These are phyloP conservation scores for Proteles cristata DNA, from an alignment of 2,113 vertebrate species.

Conservation along the genomic window DNA sequence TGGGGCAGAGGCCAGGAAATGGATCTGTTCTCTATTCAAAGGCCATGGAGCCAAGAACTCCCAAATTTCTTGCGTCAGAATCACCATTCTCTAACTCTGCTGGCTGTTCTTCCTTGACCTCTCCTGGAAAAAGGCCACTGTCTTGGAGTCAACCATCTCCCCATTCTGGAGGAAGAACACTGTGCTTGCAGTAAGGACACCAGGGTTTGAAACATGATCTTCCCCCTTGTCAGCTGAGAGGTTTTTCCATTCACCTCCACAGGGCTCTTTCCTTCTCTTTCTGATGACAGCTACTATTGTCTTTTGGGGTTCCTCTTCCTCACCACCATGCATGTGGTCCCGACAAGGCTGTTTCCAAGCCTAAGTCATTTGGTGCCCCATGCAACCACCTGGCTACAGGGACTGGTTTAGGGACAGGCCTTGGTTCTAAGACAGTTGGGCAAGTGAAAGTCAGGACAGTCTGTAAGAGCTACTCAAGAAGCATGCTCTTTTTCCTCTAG, in stretches of 20 bases:
- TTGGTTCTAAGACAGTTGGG: background rate
- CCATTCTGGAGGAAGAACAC: background rate
- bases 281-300: background rate
- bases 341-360: background rate
- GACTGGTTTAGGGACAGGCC: background rate
- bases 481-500: background rate
- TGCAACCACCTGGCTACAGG: background rate
- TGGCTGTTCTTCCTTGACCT: slow-evolving; percentile 39
- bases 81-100: background rate
- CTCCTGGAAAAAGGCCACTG: slow-evolving; percentile 56
- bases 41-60: slow-evolving; percentile 62
- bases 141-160: background rate
- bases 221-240: background rate
- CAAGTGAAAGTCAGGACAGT: background rate
- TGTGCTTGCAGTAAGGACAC: background rate
- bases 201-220: background rate
- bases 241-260: background rate
- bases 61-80: slow-evolving; percentile 67
- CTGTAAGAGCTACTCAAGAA: background rate
- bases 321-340: background rate
- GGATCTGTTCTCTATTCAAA: slow-evolving; percentile 60
- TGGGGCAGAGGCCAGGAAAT: background rate
- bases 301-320: background rate
- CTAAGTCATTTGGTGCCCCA: background rate
- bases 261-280: background rate